Evolutionary conservation across 2,797 vertebrate species (phyloP).

Genomic region (Parambassis ranga): DNA sequence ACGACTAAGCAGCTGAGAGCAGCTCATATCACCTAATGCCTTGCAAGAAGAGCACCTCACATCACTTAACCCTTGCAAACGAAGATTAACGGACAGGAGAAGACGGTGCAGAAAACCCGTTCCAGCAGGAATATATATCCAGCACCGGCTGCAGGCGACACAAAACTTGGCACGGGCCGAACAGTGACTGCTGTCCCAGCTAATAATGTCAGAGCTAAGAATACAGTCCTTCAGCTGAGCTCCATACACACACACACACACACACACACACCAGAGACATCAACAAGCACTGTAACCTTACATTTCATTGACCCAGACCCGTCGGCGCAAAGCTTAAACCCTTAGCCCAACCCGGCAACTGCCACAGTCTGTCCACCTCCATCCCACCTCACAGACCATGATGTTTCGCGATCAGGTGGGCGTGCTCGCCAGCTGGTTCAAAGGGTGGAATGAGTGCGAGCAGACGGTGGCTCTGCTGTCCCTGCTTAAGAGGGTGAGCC

Average conservation of each 20-base stretch:
- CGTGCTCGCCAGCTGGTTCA: conserved; percentile 96
- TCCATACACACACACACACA: too few species aligned
- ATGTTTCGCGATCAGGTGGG: conserved; percentile 99
- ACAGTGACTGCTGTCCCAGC: conserved; percentile 19
- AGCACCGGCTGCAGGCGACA: neutral
- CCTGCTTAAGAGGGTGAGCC: conserved; percentile 92
- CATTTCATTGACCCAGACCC: neutral
- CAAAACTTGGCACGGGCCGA: too few species aligned
- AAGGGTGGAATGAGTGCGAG: conserved; percentile 98
- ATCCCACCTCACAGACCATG: conserved; percentile 79
- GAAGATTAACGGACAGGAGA: conserved; percentile 29
- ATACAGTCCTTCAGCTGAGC: conserved; percentile 48
- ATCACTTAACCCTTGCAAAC: neutral
- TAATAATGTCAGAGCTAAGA: conserved; percentile 34
- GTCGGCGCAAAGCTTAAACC: neutral
- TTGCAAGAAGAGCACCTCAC: conserved; percentile 33
- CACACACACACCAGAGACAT: neutral
- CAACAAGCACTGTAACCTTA: neutral
- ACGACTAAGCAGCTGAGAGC: conserved; percentile 38
- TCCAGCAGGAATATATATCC: conserved; percentile 39
- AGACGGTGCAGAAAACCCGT: conserved; percentile 7
- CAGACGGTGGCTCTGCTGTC: conserved; percentile 98
- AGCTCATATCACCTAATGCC: conserved; percentile 47
- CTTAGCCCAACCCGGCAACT: neutral
- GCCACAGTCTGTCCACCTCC: neutral